Evolutionary conservation across 2,113 vertebrate species (phyloP).

Genomic region (human (Homo sapiens)): GRCh38 chr4:43563501-43564000

Average conservation of each 20-base stretch:
- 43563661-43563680: neutral
- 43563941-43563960: neutral
- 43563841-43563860: neutral
- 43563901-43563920: neutral
- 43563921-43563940: neutral
- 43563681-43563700: neutral
- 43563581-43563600: neutral
- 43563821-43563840: neutral
- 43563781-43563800: neutral
- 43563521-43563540: neutral
- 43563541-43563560: neutral
- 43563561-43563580: neutral
- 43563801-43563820: neutral
- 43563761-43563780: slow-evolving; percentile 11
- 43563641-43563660: neutral
- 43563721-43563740: slow-evolving; percentile 32
- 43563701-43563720: neutral
- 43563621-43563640: neutral
- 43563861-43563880: neutral
- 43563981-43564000: neutral
- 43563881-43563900: neutral
- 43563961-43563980: neutral
- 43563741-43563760: slow-evolving; percentile 54
- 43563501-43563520: neutral
- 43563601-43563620: neutral